These are phyloP conservation scores for Paramisgurnus dabryanus DNA, from an alignment of 2,113 vertebrate species.

Conservation along the genomic window DNA sequence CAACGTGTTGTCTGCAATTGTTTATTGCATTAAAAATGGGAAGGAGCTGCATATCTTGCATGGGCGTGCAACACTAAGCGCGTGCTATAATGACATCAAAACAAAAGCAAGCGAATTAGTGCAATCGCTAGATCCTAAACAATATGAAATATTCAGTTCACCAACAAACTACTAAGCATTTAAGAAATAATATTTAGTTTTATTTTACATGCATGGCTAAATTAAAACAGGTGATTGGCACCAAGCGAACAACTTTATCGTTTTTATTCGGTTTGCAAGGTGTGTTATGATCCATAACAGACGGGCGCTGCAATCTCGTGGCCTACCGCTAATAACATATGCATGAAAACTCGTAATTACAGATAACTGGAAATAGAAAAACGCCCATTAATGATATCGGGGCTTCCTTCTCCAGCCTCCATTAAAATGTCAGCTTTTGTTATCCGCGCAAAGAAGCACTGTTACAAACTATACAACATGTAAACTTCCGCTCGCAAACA, in stretches of 20 bases:
- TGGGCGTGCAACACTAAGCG: neutral
- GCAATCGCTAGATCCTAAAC: neutral
- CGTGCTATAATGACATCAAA: conserved; percentile 38
- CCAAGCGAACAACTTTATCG: neutral
- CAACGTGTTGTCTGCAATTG: neutral
- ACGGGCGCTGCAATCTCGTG: neutral
- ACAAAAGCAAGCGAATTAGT: conserved; percentile 26
- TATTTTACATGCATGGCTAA: neutral
- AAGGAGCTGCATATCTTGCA: conserved; percentile 4
- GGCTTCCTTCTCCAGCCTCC: conserved; percentile 56
- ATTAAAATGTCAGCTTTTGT: conserved; percentile 65
- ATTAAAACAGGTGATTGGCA: neutral
- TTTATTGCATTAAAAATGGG: neutral
- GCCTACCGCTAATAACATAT: conserved; percentile 10
- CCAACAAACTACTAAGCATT: neutral
- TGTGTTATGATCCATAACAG: neutral
- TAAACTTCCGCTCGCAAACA: conserved; percentile 61
- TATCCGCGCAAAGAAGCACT: conserved; percentile 33
- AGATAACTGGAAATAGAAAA: conserved; percentile 12
- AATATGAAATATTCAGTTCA: neutral
- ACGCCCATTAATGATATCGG: conserved; percentile 29
- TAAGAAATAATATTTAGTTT: neutral
- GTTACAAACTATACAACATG: conserved; percentile 37
- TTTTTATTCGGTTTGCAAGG: neutral
- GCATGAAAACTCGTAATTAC: neutral